Evolutionary conservation across 2,888 invertebrate genomes (phyloP).

Genomic region (Frankliniella intonsa): DNA sequence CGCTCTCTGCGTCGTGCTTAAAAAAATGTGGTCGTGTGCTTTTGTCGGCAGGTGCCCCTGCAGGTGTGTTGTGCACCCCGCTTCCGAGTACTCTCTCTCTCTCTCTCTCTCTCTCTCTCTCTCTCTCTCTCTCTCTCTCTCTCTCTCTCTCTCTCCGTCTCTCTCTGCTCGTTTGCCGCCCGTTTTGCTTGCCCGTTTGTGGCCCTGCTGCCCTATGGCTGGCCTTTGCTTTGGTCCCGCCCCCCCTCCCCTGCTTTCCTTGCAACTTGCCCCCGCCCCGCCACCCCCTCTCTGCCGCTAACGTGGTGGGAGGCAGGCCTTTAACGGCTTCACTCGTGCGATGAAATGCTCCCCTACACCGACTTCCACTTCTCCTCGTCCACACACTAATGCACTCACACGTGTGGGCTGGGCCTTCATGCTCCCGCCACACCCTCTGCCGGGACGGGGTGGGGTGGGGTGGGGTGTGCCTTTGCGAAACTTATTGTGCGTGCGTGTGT

Average conservation of each 20-base stretch:
- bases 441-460: background rate
- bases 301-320: background rate
- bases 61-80: background rate
- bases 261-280: background rate
- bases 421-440: background rate
- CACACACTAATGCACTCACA: background rate
- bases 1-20: background rate
- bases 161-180: too few relatives aligned
- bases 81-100: too few relatives aligned
- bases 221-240: too few relatives aligned
- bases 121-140: too few relatives aligned
- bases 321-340: conserved; percentile 18
- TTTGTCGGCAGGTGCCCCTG: conserved; percentile 15
- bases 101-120: too few relatives aligned
- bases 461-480: too few relatives aligned
- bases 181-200: too few relatives aligned
- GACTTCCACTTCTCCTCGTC: background rate
- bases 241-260: too few relatives aligned
- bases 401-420: background rate
- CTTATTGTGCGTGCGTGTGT: too few relatives aligned
- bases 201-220: too few relatives aligned
- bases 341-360: background rate
- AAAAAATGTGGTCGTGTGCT: conserved; percentile 2
- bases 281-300: background rate
- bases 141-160: too few relatives aligned